A percentile compares a stretch with the other conserved stretches of the same genome.
These are phyloP conservation scores for Spilogale gracilis DNA, from an alignment of 2,113 vertebrate genomes.

Conservation along the genomic window DNA sequence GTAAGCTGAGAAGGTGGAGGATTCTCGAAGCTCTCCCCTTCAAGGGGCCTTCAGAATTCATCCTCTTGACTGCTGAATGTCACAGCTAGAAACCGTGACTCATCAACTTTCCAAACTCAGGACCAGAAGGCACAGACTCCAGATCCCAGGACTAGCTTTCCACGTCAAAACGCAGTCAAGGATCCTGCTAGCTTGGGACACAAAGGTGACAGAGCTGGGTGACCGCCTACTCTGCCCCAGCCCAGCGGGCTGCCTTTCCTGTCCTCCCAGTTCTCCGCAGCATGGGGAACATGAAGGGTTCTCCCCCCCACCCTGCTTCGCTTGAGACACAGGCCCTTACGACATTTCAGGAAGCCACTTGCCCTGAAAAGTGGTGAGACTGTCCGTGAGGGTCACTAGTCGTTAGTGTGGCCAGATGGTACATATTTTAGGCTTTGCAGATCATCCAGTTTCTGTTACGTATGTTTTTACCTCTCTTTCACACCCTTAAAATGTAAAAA, in stretches of 20 bases:
- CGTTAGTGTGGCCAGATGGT: background rate
- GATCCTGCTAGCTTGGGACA: background rate
- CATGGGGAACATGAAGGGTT: background rate
- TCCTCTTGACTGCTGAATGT: background rate
- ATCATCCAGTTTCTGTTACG: background rate
- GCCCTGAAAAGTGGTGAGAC: background rate
- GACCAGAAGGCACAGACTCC: background rate
- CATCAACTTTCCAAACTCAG: constrained; percentile 40
- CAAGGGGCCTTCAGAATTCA: background rate
- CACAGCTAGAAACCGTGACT: background rate
- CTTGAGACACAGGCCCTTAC: background rate
- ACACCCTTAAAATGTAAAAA: background rate
- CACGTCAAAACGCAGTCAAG: background rate
- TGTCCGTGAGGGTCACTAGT: background rate
- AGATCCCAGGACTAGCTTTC: background rate
- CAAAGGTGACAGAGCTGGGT: background rate
- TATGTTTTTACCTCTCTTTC: background rate
- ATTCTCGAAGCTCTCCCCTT: background rate
- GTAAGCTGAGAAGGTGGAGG: background rate
- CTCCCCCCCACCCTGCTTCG: no score
- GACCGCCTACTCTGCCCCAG: background rate
- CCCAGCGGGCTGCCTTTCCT: background rate
- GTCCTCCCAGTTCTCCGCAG: background rate
- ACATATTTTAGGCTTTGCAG: background rate
- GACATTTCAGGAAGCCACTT: background rate